phyloP scores from a whole-genome alignment of 1,140 invertebrate species.

The Hyphantria cunea region DNA sequence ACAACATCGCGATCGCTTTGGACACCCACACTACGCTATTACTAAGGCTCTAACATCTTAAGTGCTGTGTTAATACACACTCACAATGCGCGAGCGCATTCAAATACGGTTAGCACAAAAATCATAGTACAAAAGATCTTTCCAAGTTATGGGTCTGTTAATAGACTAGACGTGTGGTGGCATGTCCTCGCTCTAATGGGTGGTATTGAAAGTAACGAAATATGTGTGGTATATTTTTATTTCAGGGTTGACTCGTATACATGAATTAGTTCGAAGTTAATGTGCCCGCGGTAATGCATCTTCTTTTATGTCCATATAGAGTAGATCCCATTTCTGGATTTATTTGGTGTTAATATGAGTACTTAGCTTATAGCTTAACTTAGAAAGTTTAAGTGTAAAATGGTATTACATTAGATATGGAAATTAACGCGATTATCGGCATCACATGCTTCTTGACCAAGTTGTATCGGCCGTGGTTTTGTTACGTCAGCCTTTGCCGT shows the following conservation, averaged over 20 bases:
- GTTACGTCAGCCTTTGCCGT: no score
- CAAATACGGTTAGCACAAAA: constrained; percentile 46
- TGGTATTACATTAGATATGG: no score
- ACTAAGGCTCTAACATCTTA: constrained; percentile 53
- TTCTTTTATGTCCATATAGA: no score
- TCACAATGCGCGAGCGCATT: constrained; percentile 38
- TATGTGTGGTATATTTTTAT: background rate
- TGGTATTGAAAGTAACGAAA: constrained; percentile 13
- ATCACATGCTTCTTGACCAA: no score
- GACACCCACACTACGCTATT: constrained; percentile 42
- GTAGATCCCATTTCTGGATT: no score
- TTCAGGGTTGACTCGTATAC: background rate
- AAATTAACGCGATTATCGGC: no score
- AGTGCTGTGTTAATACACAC: constrained; percentile 54
- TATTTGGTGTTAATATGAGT: no score
- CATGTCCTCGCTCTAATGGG: constrained; percentile 34
- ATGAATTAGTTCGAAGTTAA: no score
- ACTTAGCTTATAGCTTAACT: no score
- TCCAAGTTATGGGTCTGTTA: constrained; percentile 45
- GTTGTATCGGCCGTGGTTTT: no score
- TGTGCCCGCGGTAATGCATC: no score
- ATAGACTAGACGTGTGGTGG: constrained; percentile 41
- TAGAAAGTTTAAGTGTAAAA: no score
- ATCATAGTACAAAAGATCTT: constrained; percentile 49
- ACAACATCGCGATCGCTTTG: constrained; percentile 3